These are phyloP conservation scores for Nomada goodeniana DNA, from an alignment of 2,888 invertebrate species.

Conservation along the genomic window DNA sequence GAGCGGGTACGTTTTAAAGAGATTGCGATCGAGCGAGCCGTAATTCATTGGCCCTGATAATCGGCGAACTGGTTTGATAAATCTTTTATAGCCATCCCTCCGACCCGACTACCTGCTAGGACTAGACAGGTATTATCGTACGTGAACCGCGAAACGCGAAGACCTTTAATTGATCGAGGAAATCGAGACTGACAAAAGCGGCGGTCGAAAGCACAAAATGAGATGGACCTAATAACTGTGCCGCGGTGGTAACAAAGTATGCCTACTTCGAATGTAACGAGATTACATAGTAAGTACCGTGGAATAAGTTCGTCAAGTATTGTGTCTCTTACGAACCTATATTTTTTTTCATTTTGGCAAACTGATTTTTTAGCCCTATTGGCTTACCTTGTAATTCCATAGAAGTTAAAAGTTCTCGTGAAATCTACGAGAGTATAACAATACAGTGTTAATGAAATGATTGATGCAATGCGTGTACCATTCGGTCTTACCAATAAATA, in stretches of 20 bases:
- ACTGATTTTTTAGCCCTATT: too few relatives aligned
- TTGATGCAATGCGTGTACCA: neutral
- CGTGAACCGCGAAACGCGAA: slow-evolving; percentile 33
- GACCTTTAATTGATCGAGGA: slow-evolving; percentile 35
- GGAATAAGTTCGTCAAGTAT: neutral
- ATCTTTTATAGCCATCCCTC: slow-evolving; percentile 57
- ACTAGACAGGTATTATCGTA: slow-evolving; percentile 53
- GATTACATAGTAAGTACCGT: neutral
- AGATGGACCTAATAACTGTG: neutral
- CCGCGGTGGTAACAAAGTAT: neutral
- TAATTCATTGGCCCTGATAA: slow-evolving; percentile 60
- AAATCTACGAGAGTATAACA: too few relatives aligned
- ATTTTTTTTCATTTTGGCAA: too few relatives aligned
- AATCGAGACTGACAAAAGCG: slow-evolving; percentile 41
- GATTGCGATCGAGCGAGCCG: slow-evolving; percentile 34
- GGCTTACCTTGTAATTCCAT: too few relatives aligned
- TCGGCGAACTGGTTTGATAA: slow-evolving; percentile 65
- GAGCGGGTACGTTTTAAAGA: slow-evolving; percentile 49
- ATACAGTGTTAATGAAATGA: neutral
- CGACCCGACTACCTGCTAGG: neutral
- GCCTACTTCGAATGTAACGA: neutral
- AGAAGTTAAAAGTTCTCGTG: neutral
- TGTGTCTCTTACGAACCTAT: too few relatives aligned
- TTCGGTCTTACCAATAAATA: neutral
- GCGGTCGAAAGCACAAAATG: neutral